Evolutionary conservation across 2,113 vertebrate genomes (phyloP), one percentile per base, ranked within the genome.

Genomic region (Kryptolebias marmoratus): DNA sequence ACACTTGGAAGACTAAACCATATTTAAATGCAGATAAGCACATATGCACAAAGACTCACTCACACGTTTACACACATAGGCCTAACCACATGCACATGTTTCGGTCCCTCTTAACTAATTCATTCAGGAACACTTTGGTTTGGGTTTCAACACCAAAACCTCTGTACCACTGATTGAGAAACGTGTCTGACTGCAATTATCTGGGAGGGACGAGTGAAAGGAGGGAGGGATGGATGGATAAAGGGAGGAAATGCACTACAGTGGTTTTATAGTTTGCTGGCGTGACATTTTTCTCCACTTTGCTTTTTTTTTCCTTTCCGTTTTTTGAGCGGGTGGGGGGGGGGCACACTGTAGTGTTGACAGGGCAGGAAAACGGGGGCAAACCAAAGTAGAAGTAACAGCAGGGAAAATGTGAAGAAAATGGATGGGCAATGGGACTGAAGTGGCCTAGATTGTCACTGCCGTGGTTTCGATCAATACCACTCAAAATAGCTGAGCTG

Each of bases 51-150:
- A 56, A 53, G 31, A 58, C 63, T 56, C 70, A 75, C 62, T 53
- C 60, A 66, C 57, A 68, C 52, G 67, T 44, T 66, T 57, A 78
- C 45, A 81, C 69, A 79, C 42, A 56, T 39, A 56, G 54, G 64
- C 75, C 86, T 90, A 94, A 94, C 91, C 93, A 92, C 92, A 93
- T 91, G 87, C 93, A 94, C 87, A 93, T 94, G 93, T 94, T 91
- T 22, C 88, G 64, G 88, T 89, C 83, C 75, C 89, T 93, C 89
- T 90, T 92, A 90, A 93, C 92, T 94, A 94, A 94, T 94, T 93
- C 89, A 91, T 94, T 92, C 92, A 94, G 93, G 93, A 93, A 94
- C 92, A 92, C 89, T 91, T 91, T 92, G 92, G 92, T 93, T 93
- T 92, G 88, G 89, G 86, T 90, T 92, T 91, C 85, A 87, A 92